Evolutionary conservation across 2,113 vertebrate genomes (phyloP).

Genomic region (Brienomyrus longianalis): DNA sequence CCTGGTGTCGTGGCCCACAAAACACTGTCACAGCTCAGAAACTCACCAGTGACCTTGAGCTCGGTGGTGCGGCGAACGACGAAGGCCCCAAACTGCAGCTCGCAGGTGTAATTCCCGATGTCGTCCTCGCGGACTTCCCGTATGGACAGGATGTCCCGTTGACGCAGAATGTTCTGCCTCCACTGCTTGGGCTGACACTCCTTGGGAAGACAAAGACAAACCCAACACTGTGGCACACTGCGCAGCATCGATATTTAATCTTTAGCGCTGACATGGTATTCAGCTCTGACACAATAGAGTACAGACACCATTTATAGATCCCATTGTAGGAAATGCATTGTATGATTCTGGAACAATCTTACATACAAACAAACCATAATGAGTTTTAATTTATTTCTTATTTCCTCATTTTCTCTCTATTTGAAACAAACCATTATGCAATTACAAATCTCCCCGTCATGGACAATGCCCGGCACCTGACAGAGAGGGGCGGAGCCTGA

Average conservation of each 20-base stretch:
- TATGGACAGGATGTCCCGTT: constrained; percentile 78
- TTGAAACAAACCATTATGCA: background rate
- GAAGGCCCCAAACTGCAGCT: constrained; percentile 88
- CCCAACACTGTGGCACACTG: background rate
- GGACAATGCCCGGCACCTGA: background rate
- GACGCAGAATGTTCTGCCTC: constrained; percentile 80
- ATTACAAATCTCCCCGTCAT: background rate
- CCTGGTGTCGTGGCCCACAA: background rate
- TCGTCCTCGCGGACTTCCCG: constrained; percentile 92
- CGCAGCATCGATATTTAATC: background rate
- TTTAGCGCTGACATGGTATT: background rate
- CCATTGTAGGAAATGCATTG: background rate
- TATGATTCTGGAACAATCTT: background rate
- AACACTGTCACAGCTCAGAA: background rate
- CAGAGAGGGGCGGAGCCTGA: background rate
- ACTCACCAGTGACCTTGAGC: constrained; percentile 91
- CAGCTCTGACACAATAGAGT: background rate
- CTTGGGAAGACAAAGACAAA: constrained; percentile 46
- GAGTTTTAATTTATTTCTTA: background rate
- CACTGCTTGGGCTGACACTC: constrained; percentile 87
- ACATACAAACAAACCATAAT: background rate
- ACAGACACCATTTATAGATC: background rate
- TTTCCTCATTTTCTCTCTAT: background rate
- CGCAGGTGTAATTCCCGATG: constrained; percentile 97
- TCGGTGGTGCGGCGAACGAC: constrained; percentile 91